phyloP scores from a whole-genome alignment of 1,140 invertebrate genomes.

The Ceratitis capitata region DNA sequence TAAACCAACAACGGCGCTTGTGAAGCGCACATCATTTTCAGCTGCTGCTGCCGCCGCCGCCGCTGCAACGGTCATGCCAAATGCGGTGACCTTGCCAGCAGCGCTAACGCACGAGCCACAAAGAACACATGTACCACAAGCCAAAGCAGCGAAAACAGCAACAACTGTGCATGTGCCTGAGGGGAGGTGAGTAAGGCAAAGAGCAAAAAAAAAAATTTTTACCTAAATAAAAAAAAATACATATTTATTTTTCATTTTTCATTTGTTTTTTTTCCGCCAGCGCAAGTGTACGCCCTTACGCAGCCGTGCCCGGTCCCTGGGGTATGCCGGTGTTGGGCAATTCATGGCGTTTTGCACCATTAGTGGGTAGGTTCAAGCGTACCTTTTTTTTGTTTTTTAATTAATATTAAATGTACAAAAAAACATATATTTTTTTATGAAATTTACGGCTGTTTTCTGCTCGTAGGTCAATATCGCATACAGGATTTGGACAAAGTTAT shows the following conservation, averaged over 20 bases:
- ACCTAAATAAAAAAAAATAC: neutral
- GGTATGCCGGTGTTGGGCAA: constrained; percentile 81
- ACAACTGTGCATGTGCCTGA: neutral
- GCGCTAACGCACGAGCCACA: constrained; percentile 32
- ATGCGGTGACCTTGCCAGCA: neutral
- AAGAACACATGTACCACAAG: constrained; percentile 37
- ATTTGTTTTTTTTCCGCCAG: neutral
- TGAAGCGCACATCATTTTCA: constrained; percentile 56
- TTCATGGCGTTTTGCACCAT: constrained; percentile 80
- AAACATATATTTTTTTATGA: neutral
- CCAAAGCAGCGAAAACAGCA: neutral
- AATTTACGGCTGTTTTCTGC: neutral
- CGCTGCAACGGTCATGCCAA: constrained; percentile 46
- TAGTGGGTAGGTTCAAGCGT: constrained; percentile 70
- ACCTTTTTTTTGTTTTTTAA: too few species aligned
- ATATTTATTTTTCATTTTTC: constrained; percentile 18
- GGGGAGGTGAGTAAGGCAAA: neutral
- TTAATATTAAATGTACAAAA: too few species aligned
- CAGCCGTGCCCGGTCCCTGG: constrained; percentile 79
- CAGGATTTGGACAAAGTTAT: constrained; percentile 80
- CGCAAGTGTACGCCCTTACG: constrained; percentile 68
- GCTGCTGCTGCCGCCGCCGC: too few species aligned
- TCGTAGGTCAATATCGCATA: constrained; percentile 76
- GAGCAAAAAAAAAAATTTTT: neutral
- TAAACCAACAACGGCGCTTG: constrained; percentile 52